Base-by-base conservation (phyloP, 2,113 vertebrate species). In the Lathamus discolor region DNA sequence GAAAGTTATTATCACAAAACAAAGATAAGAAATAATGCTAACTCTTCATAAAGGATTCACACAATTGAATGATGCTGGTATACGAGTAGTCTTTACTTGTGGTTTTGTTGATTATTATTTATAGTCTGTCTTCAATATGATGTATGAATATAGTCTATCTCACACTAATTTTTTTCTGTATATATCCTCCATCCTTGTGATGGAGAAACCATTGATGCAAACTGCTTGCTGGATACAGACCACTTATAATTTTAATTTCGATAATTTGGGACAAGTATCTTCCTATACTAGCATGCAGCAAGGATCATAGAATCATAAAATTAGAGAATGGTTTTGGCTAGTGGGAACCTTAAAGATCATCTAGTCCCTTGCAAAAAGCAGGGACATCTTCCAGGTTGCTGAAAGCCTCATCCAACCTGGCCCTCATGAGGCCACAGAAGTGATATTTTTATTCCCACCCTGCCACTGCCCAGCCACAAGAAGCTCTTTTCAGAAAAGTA, bases 91-190 rank as follows among this genome's bases (percentile, higher is more conserved):
- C 5, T 66, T 25, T 80, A n/a, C 6, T 44, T 11, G 7, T 57
- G 6, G 17, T 87, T 86, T 43, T 33, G 7, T 76, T 61, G 7
- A 43, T 46, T 37, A 31, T n/a, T 83, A 62, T 70, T 81, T 86
- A 59, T 4, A 64, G 18, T 48, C 3, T 49, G 0, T 27, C 15
- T 83, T 80, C 0, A 0, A 33, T 23, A 35, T 23, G n/a, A 29
- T 49, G 25, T 17, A 39, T 52, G 3, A 91, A 83, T 12, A 5
- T 14, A 49, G 22, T 57, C 5, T 39, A 17, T 18, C 5, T 78
- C 18, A 55, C 8, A 20, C 1, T 41, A 7, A 41, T 83, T 55
- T 35, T 59, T 49, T 59, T 44, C 7, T 69, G 10, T n/a, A 19
- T 7, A 6, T 41, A 33, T 15, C 18, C n/a, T 44, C 7, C 20